Conservation (phyloP, 1,140 invertebrate genomes). For the Polypedilum pembai region DNA sequence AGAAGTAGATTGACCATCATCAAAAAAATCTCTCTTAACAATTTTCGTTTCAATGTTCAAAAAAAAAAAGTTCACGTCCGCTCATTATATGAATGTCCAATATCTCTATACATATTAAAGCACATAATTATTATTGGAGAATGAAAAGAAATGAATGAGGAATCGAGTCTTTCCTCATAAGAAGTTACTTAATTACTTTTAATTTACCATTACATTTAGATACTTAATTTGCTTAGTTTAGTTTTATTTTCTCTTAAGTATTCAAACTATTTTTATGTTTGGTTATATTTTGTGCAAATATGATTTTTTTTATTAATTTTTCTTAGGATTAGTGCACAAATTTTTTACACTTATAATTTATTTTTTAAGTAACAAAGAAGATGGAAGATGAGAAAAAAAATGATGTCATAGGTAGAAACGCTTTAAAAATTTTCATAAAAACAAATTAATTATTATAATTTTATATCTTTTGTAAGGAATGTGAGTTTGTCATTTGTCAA, state of each 20-base stretch:
- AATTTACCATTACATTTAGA: neutral
- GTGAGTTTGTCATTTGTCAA: slow-evolving; percentile 10
- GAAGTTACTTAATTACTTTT: neutral
- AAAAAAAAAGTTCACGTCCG: neutral
- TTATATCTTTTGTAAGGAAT: neutral
- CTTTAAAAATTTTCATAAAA: neutral
- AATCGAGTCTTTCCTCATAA: neutral
- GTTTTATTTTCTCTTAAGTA: neutral
- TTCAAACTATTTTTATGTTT: neutral
- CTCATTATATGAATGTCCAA: neutral
- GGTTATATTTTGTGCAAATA: neutral
- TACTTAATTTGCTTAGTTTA: neutral
- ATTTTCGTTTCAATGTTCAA: slow-evolving; percentile 13
- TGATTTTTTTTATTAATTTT: neutral
- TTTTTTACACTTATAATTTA: neutral
- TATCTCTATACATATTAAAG: neutral
- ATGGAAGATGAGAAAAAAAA: neutral
- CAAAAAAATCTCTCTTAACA: neutral
- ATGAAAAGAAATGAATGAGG: no score
- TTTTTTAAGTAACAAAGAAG: neutral
- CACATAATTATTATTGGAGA: no score
- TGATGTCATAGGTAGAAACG: neutral
- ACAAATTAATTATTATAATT: neutral
- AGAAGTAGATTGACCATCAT: neutral
- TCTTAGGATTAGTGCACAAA: neutral